Evolutionary conservation across 1,140 invertebrate species (phyloP), one percentile per base, ranked within the genome.

Genomic region (Nasonia vitripennis): DNA sequence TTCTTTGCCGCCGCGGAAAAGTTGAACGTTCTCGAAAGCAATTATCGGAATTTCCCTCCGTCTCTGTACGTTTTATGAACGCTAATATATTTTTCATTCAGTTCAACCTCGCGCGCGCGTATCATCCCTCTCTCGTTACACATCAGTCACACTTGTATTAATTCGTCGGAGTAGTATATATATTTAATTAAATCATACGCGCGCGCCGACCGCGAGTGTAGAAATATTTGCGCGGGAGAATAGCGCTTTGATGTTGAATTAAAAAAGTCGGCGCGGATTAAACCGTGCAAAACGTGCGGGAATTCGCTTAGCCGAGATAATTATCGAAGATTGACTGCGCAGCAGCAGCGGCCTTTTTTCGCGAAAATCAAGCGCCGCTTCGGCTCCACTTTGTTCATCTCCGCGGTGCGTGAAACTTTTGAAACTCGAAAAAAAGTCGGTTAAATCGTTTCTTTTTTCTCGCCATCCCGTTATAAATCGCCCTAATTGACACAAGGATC

Each of bases 1-100:
- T 55, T 55, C 51, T 14, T 55, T 55, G 14, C 12, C 51, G 20
- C 20, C 51, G 55, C 20, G 55, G 55, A 62, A 62, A 20, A 20
- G 41, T 51, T 77, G 74, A 77, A 77, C n/a, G 45, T n/a, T 20
- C n/a, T 45, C 74, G 51, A 27, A 20, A 37, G 12, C 55, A 62
- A 79, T 79, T 79, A 67, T 68, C 20, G 78, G 78, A 67, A 79
- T 79, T 79, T 79, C 27, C 62, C 48, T 37, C 20, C 37, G 17
- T 79, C 51, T 79, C 20, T 55, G 55, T n/a, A 3, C 27, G 27
- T 27, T 27, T 6, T n/a, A 62, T n/a, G 17, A 62, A 62, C 17
- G 55, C 20, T 62, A 62, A 62, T 62, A 62, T 62, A 62, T 62
- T 62, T 62, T 62, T n/a, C 51, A 62, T 62, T 62, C 55, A 9